Base-by-base conservation (phyloP, 2,888 invertebrate species). In the Chloromyia formosa region DNA sequence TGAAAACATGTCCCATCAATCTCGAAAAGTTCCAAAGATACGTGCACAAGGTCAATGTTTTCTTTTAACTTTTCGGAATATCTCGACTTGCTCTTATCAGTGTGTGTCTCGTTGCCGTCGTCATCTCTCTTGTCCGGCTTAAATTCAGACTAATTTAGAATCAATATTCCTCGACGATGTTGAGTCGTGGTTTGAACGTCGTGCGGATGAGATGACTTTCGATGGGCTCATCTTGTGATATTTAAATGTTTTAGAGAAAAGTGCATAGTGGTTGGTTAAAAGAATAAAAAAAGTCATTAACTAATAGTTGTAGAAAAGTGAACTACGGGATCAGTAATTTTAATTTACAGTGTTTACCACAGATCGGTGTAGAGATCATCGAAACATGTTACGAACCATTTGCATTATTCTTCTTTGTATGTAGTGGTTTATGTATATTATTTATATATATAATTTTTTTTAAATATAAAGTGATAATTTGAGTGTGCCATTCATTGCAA, bases 31-130 rank as follows among this genome's bases (percentile, higher is more conserved):
- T 64, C 20, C 64, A 42, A 66, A 22, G 66, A 22, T 62, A 40
- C 16, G 66, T 49, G 23, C 49, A 66, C 66, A 66, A 66, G 66
- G 66, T 66, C 66, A 66, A 66, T 66, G 71, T 56, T 56, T 71
- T 71, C 71, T 69, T 49, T 71, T 18, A 71, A 42, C 2, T 56
- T 40, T 71, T 56, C 58, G 42, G 42, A 56, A 40, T 71, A 56
- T 71, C 18, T 20, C 40, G 56, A 18, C 56, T 56, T 71, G 12
- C 22, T n/a, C 35, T 71, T 71, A 71, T 71, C 71, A 71, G 20
- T 58, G 9, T 42, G 35, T 58, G 20, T 12, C 22, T 22, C 22
- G 18, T 20, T 14, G 9, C 58, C n/a, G 35, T 35, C 27, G 27
- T 4, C 27, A 7, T 4, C 27, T 35, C 27, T 35, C 27, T 35